These are phyloP conservation scores for Electrona antarctica DNA, from an alignment of 2,113 vertebrate genomes.

Conservation along the genomic window DNA sequence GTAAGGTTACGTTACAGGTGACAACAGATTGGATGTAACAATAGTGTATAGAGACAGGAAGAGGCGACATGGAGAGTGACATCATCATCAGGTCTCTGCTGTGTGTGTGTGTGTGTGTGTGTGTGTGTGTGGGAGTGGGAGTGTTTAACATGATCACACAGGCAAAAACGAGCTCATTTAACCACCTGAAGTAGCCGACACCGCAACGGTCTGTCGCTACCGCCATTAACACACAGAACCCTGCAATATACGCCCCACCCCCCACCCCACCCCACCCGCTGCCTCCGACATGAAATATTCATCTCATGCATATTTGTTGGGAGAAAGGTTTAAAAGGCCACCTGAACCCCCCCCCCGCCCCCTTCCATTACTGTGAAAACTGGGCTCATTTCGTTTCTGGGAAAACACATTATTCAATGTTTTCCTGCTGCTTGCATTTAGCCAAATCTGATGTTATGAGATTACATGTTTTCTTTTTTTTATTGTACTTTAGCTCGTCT, in stretches of 20 bases:
- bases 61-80: too few species aligned
- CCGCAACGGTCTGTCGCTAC: too few species aligned
- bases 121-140: neutral
- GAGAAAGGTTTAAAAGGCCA: constrained; percentile 28
- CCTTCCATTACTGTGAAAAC: neutral
- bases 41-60: too few species aligned
- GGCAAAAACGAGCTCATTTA: constrained; percentile 24
- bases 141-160: constrained; percentile 19
- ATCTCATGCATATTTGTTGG: constrained; percentile 50
- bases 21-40: too few species aligned
- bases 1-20: too few species aligned
- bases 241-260: neutral
- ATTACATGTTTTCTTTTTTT: neutral
- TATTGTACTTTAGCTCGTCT: neutral
- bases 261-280: neutral
- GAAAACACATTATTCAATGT: constrained; percentile 30
- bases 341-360: constrained; percentile 9
- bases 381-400: neutral
- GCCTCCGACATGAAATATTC: constrained; percentile 55
- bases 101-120: too few species aligned
- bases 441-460: neutral
- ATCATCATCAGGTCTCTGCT: too few species aligned
- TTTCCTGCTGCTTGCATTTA: constrained; percentile 23
- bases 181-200: constrained; percentile 4
- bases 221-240: too few species aligned